These are phyloP conservation scores for Cephalopachus bancanus DNA, from an alignment of 2,797 vertebrate genomes.

Conservation along the genomic window DNA sequence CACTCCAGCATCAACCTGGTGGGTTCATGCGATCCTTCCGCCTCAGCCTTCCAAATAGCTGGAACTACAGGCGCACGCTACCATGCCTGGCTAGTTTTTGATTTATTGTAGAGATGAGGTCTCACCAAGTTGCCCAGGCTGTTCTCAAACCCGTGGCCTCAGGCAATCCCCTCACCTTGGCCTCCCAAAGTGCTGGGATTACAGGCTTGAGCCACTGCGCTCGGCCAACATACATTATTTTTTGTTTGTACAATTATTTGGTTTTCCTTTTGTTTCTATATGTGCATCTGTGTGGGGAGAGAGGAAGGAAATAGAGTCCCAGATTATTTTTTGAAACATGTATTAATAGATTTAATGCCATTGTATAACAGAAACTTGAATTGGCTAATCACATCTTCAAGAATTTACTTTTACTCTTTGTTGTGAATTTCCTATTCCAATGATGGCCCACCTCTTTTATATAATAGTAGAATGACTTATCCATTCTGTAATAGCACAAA, in stretches of 20 bases:
- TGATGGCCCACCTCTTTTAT: constrained; percentile 28
- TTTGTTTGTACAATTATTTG: not conserved
- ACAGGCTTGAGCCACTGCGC: no score
- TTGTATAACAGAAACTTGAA: constrained; percentile 40
- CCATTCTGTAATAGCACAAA: constrained; percentile 44
- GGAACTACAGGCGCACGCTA: no score
- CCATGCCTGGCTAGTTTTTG: no score
- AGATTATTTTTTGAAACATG: not conserved
- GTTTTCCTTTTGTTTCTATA: not conserved
- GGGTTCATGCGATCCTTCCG: no score
- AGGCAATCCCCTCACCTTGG: no score
- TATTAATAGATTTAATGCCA: not conserved
- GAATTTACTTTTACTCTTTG: constrained; percentile 44
- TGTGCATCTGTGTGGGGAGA: not conserved
- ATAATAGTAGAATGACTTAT: not conserved
- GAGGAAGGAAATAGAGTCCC: not conserved
- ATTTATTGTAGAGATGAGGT: no score
- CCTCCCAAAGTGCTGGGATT: no score
- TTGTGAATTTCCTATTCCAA: constrained; percentile 38
- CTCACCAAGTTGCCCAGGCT: no score
- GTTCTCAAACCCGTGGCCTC: no score
- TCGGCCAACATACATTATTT: no score
- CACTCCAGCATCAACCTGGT: no score
- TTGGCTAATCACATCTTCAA: constrained; percentile 67
- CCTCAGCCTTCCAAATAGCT: no score